These are phyloP conservation scores for Melanotaenia duboulayi DNA, from an alignment of 2,113 vertebrate species.

Conservation along the genomic window DNA sequence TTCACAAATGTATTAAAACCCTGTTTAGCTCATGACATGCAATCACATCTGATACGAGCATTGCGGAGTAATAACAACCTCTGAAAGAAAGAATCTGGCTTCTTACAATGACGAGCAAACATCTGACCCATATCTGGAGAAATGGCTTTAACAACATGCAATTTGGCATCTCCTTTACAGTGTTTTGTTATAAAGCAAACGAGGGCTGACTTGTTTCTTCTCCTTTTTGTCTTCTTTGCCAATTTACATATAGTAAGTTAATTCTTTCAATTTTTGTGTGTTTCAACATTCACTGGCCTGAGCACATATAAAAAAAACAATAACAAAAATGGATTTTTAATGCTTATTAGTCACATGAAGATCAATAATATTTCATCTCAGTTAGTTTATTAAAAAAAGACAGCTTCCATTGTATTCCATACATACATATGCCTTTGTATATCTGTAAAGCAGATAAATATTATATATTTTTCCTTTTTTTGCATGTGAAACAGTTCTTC, in stretches of 20 bases:
- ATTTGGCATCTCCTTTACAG: no score
- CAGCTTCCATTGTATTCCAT: conserved; percentile 47
- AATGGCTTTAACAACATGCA: no score
- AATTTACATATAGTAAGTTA: not conserved
- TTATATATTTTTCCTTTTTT: conserved; percentile 28
- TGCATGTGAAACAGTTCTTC: conserved; percentile 54
- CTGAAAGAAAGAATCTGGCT: no score
- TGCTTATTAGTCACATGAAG: not conserved
- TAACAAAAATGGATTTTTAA: not conserved
- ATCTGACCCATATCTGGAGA: no score
- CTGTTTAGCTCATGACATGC: no score
- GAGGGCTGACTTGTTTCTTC: not conserved
- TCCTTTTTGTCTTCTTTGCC: not conserved
- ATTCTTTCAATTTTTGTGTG: no score
- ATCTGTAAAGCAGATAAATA: conserved; percentile 64
- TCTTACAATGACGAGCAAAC: not conserved
- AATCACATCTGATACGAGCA: conserved; percentile 10
- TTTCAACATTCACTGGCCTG: not conserved
- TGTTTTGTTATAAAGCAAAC: no score
- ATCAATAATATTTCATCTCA: conserved; percentile 31
- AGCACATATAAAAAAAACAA: not conserved
- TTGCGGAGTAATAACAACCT: not conserved
- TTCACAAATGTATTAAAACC: not conserved
- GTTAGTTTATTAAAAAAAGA: conserved; percentile 77
- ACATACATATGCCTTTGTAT: conserved; percentile 33